These are phyloP conservation scores for Takifugu ocellatus DNA, from an alignment of 2,797 vertebrate species.

Conservation along the genomic window DNA sequence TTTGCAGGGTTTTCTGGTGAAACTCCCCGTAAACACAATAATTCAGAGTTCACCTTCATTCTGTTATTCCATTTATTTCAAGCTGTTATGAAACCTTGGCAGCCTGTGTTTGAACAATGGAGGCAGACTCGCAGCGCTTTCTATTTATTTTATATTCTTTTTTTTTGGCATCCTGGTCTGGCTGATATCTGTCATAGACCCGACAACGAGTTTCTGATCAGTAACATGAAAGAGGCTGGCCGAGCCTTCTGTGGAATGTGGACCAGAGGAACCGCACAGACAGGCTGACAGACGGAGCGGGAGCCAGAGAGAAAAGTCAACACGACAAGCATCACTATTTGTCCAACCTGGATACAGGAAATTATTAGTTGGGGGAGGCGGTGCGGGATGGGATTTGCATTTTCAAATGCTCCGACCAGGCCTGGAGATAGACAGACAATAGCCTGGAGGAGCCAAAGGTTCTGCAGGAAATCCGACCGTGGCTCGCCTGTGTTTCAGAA, in stretches of 20 bases:
- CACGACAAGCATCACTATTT: conserved; percentile 32
- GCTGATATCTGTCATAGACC: conserved; percentile 53
- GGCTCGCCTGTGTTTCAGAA: too few species aligned
- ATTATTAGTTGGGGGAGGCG: background rate
- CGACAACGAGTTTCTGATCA: conserved; percentile 52
- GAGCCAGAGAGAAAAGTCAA: conserved; percentile 20
- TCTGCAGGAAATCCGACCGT: background rate
- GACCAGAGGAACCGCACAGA: conserved; percentile 42
- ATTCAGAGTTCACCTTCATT: conserved; percentile 34
- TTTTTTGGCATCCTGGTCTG: conserved; percentile 37
- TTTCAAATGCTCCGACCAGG: background rate
- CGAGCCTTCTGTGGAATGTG: conserved; percentile 33
- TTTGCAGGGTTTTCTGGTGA: conserved; percentile 15
- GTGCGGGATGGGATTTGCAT: background rate
- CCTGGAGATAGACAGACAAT: background rate
- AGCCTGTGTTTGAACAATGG: conserved; percentile 33
- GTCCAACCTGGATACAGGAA: background rate
- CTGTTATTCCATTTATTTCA: conserved; percentile 36
- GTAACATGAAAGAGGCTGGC: conserved; percentile 39
- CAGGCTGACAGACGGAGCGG: conserved; percentile 34
- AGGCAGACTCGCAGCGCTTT: conserved; percentile 42
- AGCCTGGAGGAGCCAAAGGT: background rate
- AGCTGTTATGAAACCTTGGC: conserved; percentile 6
- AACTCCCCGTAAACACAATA: conserved; percentile 25
- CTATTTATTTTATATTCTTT: conserved; percentile 27